Percentiles rank a stretch among this genome's conserved stretches.
These are phyloP conservation scores for Scaptomyza cyrtandrae DNA, from an alignment of 2,888 invertebrate species.

Conservation along the genomic window DNA sequence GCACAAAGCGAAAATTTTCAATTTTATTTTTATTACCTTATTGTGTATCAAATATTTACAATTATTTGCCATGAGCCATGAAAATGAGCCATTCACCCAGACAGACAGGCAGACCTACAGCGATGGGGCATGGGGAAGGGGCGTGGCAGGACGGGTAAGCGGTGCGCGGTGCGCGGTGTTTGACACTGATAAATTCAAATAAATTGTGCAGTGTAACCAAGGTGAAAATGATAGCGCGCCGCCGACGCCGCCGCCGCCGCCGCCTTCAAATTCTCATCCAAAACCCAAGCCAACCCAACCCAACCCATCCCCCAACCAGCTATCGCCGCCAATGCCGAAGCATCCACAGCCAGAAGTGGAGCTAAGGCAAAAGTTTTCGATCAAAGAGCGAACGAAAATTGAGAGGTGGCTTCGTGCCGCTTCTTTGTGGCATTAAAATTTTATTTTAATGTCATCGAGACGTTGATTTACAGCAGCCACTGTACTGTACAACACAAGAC, in stretches of 20 bases:
- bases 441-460: conserved; percentile 84
- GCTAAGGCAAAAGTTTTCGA: conserved; percentile 71
- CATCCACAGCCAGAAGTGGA: conserved; percentile 12
- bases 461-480: conserved; percentile 81
- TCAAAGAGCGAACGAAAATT: conserved; percentile 60
- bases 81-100: conserved; percentile 69
- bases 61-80: conserved; percentile 80
- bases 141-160: conserved; percentile 11
- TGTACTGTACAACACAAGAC: conserved; percentile 5
- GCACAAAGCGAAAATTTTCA: conserved; percentile 75
- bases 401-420: conserved; percentile 36
- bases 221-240: conserved; percentile 79
- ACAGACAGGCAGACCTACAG: conserved; percentile 2
- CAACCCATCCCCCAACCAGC: neutral
- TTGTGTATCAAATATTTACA: conserved; percentile 83
- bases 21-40: conserved; percentile 83
- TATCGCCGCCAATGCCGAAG: neutral
- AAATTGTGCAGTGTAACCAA: conserved; percentile 81
- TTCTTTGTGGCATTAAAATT: conserved; percentile 79
- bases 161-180: neutral
- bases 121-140: neutral
- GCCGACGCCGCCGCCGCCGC: too few relatives aligned
- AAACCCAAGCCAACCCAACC: too few relatives aligned
- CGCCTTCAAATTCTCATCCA: neutral
- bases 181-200: conserved; percentile 76